Conservation (phyloP, 1,140 invertebrate species). For the Papilio dardanus region DNA sequence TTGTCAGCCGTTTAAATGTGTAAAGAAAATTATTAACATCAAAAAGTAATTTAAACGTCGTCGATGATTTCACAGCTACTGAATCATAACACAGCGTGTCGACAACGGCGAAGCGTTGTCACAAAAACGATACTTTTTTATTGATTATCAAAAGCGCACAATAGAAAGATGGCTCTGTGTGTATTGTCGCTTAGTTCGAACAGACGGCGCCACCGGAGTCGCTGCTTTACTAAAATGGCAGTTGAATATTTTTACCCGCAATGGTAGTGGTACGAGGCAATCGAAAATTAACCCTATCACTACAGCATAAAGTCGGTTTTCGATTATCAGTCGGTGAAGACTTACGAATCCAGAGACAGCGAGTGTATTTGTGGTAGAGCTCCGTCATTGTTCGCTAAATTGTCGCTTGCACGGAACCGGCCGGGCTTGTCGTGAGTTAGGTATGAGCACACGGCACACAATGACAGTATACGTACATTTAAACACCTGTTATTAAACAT, state of each 20-base stretch:
- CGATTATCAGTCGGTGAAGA: slow-evolving; percentile 47
- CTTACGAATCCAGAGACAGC: slow-evolving; percentile 69
- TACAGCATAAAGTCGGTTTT: slow-evolving; percentile 45
- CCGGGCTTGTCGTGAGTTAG: slow-evolving; percentile 77
- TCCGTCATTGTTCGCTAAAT: slow-evolving; percentile 81
- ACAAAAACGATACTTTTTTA: slow-evolving; percentile 68
- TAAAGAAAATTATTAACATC: slow-evolving; percentile 41
- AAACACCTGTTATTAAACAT: slow-evolving; percentile 81
- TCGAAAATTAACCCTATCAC: slow-evolving; percentile 49
- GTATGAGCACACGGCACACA: slow-evolving; percentile 72
- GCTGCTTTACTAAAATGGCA: slow-evolving; percentile 78
- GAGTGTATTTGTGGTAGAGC: slow-evolving; percentile 74
- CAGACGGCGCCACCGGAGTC: slow-evolving; percentile 79
- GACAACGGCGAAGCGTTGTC: slow-evolving; percentile 49
- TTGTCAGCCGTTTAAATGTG: slow-evolving; percentile 35
- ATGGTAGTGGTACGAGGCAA: slow-evolving; percentile 41
- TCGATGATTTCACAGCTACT: slow-evolving; percentile 47
- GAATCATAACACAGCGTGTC: slow-evolving; percentile 42
- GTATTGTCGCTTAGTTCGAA: slow-evolving; percentile 72
- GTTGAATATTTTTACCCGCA: slow-evolving; percentile 79
- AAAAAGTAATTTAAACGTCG: slow-evolving; percentile 45
- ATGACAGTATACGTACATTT: slow-evolving; percentile 76
- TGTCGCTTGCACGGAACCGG: slow-evolving; percentile 79
- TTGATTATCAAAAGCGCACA: slow-evolving; percentile 78
- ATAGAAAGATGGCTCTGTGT: slow-evolving; percentile 77